Percentiles rank a stretch among this genome's conserved stretches.
Evolutionary conservation across 2,797 vertebrate species (phyloP).

Genomic region (Onychomys arenicola): DNA sequence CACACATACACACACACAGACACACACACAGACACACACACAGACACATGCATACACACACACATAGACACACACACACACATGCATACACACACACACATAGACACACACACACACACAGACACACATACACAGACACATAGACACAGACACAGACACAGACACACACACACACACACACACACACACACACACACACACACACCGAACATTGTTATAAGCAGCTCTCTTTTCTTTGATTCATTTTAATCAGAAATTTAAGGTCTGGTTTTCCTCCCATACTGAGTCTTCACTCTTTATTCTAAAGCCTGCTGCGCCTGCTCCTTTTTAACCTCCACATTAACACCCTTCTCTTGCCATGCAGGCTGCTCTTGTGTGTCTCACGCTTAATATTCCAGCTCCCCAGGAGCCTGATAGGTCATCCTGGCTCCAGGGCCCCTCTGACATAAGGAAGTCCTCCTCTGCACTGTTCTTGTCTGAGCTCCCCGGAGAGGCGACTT

Average conservation of each 20-base stretch:
- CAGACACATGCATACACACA: too few relatives aligned
- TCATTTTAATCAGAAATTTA: conserved; percentile 2
- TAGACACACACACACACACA: too few relatives aligned
- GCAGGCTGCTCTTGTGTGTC: neutral
- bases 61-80: too few relatives aligned
- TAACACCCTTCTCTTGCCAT: neutral
- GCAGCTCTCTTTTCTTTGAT: neutral
- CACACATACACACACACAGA: too few relatives aligned
- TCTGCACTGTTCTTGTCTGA: neutral
- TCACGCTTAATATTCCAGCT: neutral
- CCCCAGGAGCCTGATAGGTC: neutral
- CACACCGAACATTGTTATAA: neutral
- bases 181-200: too few relatives aligned
- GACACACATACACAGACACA: too few relatives aligned
- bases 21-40: too few relatives aligned
- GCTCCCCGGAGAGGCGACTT: neutral
- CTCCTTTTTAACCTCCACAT: neutral
- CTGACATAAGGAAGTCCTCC: neutral
- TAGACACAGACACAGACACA: too few relatives aligned
- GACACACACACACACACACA: too few relatives aligned
- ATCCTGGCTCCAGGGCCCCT: neutral
- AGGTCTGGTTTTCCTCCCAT: neutral
- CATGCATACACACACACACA: too few relatives aligned
- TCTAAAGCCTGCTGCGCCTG: neutral
- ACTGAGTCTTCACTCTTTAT: neutral